A percentile compares a stretch with the other conserved stretches of the same genome.
Evolutionary conservation across 2,888 invertebrate species (phyloP).

Genomic region (Mythimna pallens): DNA sequence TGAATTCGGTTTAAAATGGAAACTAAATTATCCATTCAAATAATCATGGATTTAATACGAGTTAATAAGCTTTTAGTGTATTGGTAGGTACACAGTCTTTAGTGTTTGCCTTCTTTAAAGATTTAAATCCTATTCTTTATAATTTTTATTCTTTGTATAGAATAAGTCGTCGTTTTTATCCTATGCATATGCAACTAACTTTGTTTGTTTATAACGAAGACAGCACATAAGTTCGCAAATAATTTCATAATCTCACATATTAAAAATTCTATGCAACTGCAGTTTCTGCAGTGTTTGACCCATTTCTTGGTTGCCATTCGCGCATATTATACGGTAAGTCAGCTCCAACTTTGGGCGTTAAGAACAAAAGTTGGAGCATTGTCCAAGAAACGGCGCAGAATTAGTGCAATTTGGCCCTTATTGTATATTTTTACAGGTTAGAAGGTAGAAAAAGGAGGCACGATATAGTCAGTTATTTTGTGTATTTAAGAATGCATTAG

Average conservation of each 20-base stretch:
- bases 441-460: background rate
- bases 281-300: constrained; percentile 51
- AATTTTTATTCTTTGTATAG: background rate
- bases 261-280: constrained; percentile 30
- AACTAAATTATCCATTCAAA: no score
- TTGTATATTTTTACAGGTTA: constrained; percentile 19
- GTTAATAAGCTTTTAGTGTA: no score
- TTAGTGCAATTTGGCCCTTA: constrained; percentile 29
- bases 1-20: no score
- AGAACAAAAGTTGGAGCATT: constrained; percentile 53
- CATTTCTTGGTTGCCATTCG: constrained; percentile 40
- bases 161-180: background rate
- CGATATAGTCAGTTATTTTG: no score
- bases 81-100: no score
- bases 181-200: background rate
- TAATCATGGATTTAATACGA: no score
- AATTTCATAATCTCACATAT: constrained; percentile 3
- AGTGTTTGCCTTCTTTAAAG: background rate
- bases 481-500: no score
- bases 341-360: constrained; percentile 49
- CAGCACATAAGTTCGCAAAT: constrained; percentile 5
- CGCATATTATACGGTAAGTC: constrained; percentile 39
- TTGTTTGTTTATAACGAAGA: background rate
- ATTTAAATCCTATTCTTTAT: background rate
- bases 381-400: constrained; percentile 24